Evolutionary conservation across 2,113 vertebrate species (phyloP), one percentile per base, ranked within the genome.

Genomic region (Malaclemys terrapin): DNA sequence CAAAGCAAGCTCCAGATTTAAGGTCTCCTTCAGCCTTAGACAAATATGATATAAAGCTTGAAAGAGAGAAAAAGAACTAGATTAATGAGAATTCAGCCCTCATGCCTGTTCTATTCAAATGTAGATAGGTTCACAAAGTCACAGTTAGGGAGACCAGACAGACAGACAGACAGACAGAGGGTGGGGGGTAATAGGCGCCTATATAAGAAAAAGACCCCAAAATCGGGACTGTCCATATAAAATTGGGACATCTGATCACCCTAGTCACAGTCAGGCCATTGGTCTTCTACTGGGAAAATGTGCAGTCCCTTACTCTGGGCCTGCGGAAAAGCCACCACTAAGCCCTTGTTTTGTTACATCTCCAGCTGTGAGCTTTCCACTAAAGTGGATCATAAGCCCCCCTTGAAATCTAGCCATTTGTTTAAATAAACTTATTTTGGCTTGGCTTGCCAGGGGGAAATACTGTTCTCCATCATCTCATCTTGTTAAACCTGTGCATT

Each of bases 401-500:
- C 7, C 29, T 81, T 91, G 25, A 85, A 96, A 79, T 89, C 89
- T 54, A 19, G 92, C 24, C 82, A 95, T 82, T 82, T 94, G 35
- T 89, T 90, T 94, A n/a, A 96, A 94, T 93, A 76, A 80, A 25
- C 22, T 10, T 84, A 94, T 22, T 95, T 90, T 94, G 84, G 69
- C 16, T 91, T 88, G 29, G 65, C 72, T 85, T 29, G 84, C 85
- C 88, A 50, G 93, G 24, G 24, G 62, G 5, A 88, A 35, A 76
- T 59, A 84, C 81, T 45, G 24, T 87, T 91, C 85, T 89, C 49
- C 6, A 3, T 79, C 65, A 84, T 89, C 91, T 91, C 65, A 84
- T 89, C 91, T 91, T 93, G 92, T 89, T 91, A 94, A 94, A 97
- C 91, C 84, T 83, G 31, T 69, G 56, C 50, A 62, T 89, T 94